Percentiles rank a stretch among this genome's conserved stretches.
Evolutionary conservation across 2,113 vertebrate species (phyloP).

Genomic region (Scolopax mira): DNA sequence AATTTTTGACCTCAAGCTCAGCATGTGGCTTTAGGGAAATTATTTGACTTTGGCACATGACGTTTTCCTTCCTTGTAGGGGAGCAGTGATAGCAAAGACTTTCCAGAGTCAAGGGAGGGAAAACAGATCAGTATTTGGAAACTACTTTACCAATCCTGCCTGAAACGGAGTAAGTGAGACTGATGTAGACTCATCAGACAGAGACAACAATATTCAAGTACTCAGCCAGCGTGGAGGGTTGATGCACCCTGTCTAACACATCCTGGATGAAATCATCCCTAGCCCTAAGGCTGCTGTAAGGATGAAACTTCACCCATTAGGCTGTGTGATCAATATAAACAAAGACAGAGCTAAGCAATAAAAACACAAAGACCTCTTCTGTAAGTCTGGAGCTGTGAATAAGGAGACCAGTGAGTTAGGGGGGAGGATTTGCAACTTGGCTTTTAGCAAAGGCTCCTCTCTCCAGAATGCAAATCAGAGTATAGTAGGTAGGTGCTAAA

Average conservation of each 20-base stretch:
- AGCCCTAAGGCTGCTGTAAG: not conserved
- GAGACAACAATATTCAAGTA: not conserved
- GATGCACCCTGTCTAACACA: not conserved
- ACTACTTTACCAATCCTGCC: not conserved
- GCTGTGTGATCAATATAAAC: not conserved
- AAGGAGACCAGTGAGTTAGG: not conserved
- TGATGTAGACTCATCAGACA: not conserved
- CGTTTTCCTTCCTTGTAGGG: not conserved
- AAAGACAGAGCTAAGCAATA: not conserved
- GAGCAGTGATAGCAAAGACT: not conserved
- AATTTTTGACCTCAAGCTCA: not conserved
- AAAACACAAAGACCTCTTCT: not conserved
- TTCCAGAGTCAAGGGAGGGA: not conserved
- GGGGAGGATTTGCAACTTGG: not conserved
- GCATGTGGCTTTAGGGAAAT: not conserved
- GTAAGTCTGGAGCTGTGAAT: not conserved
- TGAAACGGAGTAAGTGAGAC: not conserved
- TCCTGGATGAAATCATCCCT: not conserved
- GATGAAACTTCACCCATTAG: not conserved
- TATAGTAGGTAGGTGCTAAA: not conserved
- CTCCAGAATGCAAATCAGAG: not conserved
- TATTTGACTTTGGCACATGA: not conserved
- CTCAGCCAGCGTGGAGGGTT: not conserved
- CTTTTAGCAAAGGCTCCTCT: not conserved
- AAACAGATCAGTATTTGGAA: not conserved